Percentiles rank a stretch among this genome's conserved stretches.
Evolutionary conservation across 2,888 invertebrate species (phyloP).

Genomic region (Cantharis flavilabris): DNA sequence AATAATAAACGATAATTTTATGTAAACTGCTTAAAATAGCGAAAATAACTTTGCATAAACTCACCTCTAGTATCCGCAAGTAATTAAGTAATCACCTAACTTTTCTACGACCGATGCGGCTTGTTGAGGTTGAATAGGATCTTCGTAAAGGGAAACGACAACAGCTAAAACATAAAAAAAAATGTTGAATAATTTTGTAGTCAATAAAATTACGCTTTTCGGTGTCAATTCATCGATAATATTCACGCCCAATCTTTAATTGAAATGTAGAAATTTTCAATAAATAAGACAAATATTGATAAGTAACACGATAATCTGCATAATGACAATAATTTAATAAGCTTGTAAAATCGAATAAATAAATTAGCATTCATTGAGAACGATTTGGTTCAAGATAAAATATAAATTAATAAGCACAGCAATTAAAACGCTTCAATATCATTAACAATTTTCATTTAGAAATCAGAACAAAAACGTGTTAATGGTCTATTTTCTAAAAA

Average conservation of each 20-base stretch:
- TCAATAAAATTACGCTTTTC: not conserved
- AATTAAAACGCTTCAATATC: not conserved
- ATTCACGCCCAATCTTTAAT: not conserved
- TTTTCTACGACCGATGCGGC: slow-evolving; percentile 96
- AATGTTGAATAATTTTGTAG: not conserved
- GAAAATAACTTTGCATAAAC: slow-evolving; percentile 26
- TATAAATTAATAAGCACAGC: not conserved
- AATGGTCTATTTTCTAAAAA: slow-evolving; percentile 2
- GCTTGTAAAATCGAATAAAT: not conserved
- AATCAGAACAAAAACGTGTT: not conserved
- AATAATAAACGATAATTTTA: not conserved
- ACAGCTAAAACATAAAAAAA: slow-evolving; percentile 72
- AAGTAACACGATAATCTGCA: not conserved
- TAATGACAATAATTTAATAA: not conserved
- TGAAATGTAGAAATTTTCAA: not conserved
- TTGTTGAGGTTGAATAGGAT: slow-evolving; percentile 95
- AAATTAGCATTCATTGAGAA: not conserved
- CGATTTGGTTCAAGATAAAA: not conserved
- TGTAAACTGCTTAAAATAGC: not conserved
- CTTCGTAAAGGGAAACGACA: slow-evolving; percentile 93
- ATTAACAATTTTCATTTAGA: not conserved
- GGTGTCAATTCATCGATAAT: not conserved
- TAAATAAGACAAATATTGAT: not conserved
- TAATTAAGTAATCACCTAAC: slow-evolving; percentile 95
- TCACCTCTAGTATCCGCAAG: slow-evolving; percentile 91